A percentile compares a stretch with the other conserved stretches of the same genome.
Evolutionary conservation across 2,888 invertebrate genomes (phyloP).

Genomic region (Molanna angustata): DNA sequence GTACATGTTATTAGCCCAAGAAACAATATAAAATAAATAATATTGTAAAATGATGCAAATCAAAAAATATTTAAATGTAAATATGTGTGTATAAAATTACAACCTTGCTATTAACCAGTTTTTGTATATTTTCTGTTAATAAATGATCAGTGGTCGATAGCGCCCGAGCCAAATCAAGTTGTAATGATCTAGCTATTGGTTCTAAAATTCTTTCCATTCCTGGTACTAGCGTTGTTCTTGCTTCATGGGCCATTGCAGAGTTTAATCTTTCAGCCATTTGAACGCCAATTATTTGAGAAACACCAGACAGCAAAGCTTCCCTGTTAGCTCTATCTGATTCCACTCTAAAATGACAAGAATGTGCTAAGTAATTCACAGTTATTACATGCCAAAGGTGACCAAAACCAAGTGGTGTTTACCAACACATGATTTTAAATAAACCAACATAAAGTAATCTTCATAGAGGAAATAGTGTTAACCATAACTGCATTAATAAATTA

Average conservation of each 20-base stretch:
- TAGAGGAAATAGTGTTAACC: too few species aligned
- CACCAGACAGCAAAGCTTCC: slow-evolving; percentile 49
- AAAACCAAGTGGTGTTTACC: too few species aligned
- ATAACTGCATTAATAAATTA: too few species aligned
- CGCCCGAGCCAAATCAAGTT: slow-evolving; percentile 70
- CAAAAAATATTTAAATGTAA: slow-evolving; percentile 9
- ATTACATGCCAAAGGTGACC: too few species aligned
- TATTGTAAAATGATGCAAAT: slow-evolving; percentile 9
- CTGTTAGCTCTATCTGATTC: slow-evolving; percentile 50
- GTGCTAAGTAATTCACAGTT: too few species aligned
- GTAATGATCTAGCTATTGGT: slow-evolving; percentile 70
- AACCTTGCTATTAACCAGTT: slow-evolving; percentile 78
- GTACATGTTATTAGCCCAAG: background rate
- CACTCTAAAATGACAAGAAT: slow-evolving; percentile 45
- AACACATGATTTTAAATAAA: too few species aligned
- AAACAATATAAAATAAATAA: background rate
- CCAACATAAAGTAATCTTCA: too few species aligned
- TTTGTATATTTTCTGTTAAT: slow-evolving; percentile 75
- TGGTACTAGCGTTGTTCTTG: slow-evolving; percentile 49
- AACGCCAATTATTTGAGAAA: slow-evolving; percentile 54
- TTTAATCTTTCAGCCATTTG: slow-evolving; percentile 56
- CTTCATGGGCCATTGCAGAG: slow-evolving; percentile 46
- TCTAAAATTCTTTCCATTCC: slow-evolving; percentile 68
- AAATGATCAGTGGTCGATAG: slow-evolving; percentile 69
- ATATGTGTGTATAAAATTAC: background rate